phyloP scores from a whole-genome alignment of 2,113 vertebrate species.

The Tychaedon coryphoeus region DNA sequence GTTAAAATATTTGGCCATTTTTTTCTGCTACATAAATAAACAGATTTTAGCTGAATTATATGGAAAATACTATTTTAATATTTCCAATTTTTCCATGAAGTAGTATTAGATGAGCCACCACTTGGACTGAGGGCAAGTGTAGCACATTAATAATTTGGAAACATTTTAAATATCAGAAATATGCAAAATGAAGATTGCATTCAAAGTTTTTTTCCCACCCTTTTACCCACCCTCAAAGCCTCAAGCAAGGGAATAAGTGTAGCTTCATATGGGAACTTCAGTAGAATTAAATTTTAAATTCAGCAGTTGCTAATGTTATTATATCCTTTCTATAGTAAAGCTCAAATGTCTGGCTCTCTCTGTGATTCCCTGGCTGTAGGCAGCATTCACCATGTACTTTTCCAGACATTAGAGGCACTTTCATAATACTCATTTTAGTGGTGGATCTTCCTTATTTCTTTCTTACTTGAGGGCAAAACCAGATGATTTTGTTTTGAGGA shows the following conservation, averaged over 20 bases:
- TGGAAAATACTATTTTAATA: not conserved
- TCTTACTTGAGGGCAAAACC: not conserved
- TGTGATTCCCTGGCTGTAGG: not conserved
- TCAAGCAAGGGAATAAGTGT: not conserved
- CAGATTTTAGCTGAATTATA: not conserved
- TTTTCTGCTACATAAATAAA: not conserved
- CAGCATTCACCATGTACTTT: not conserved
- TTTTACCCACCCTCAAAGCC: not conserved
- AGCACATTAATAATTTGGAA: not conserved
- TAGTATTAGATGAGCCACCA: not conserved
- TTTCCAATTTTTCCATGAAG: not conserved
- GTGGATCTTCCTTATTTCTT: conserved; percentile 8
- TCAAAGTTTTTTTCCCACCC: not conserved
- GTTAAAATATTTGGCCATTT: not conserved
- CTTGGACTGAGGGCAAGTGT: not conserved
- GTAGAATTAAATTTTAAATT: conserved; percentile 16
- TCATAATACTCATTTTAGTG: not conserved
- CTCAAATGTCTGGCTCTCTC: not conserved
- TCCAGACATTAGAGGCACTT: not conserved
- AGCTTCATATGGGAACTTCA: not conserved
- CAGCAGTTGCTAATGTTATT: not conserved
- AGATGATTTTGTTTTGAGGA: conserved; percentile 26
- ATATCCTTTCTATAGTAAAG: not conserved
- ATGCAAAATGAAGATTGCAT: not conserved
- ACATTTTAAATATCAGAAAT: not conserved